Conservation (phyloP, 2,888 invertebrate genomes). For the Sinelater perroti region DNA sequence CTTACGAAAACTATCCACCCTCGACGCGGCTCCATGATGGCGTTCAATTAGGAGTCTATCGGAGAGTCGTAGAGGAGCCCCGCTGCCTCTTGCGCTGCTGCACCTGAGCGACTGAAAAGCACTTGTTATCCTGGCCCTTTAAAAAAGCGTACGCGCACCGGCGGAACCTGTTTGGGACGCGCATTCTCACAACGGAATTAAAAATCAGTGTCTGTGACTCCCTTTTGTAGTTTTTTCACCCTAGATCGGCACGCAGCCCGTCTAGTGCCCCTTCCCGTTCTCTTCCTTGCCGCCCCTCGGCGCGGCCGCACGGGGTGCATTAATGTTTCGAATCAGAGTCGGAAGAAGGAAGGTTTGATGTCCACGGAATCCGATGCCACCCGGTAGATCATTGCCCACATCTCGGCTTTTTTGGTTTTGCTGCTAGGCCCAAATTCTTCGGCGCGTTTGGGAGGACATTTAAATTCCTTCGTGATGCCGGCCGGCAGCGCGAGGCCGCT, state of each 20-base stretch:
- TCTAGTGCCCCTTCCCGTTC: conserved; percentile 36
- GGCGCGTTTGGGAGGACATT: not conserved
- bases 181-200: conserved; percentile 52
- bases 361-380: not conserved
- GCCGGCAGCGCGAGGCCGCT: no score
- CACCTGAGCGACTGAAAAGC: conserved; percentile 35
- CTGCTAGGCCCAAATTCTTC: not conserved
- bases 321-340: conserved; percentile 14
- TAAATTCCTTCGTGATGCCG: not conserved
- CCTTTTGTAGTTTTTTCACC: conserved; percentile 60
- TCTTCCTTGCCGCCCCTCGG: conserved; percentile 22
- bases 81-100: no score
- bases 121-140: conserved; percentile 36
- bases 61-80: no score
- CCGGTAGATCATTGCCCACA: no score
- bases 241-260: conserved; percentile 54
- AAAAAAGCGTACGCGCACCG: conserved; percentile 22
- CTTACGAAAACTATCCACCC: conserved; percentile 26
- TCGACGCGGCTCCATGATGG: conserved; percentile 6
- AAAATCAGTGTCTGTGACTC: conserved; percentile 60
- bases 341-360: conserved; percentile 28
- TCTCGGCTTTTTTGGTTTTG: not conserved
- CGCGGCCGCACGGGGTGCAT: conserved; percentile 31
- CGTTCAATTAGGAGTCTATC: no score
- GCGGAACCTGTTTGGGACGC: conserved; percentile 48